Conservation (phyloP, 2,888 invertebrate species). For the Girardia tigrina region DNA sequence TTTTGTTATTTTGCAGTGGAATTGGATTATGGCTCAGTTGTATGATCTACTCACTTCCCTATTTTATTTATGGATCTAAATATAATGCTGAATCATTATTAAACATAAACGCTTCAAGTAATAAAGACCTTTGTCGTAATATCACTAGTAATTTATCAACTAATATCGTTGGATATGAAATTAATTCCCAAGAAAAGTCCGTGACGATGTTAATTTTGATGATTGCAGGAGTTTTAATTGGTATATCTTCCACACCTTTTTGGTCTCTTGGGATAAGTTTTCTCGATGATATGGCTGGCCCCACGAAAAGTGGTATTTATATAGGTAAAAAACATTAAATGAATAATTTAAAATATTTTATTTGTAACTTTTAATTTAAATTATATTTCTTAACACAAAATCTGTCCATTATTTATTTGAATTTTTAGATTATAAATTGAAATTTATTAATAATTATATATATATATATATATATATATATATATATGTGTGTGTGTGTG, state of each 20-base stretch:
- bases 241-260: constrained; percentile 33
- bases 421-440: no score
- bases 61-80: constrained; percentile 29
- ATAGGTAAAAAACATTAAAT: constrained; percentile 29
- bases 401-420: no score
- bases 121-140: background rate
- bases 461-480: no score
- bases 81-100: background rate
- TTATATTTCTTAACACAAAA: no score
- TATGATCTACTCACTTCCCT: constrained; percentile 29
- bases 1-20: constrained; percentile 19
- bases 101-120: background rate
- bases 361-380: no score
- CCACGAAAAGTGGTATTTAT: constrained; percentile 32
- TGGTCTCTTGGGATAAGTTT: constrained; percentile 34
- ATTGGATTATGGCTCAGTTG: constrained; percentile 7
- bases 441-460: no score
- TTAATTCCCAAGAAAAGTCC: constrained; percentile 7
- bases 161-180: background rate
- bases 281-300: constrained; percentile 35
- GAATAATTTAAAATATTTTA: no score
- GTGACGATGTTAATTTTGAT: constrained; percentile 30
- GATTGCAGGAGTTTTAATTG: constrained; percentile 33
- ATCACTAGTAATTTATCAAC: background rate
- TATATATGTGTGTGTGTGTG: no score